Conservation (phyloP, 2,113 vertebrate species). For the Cryptotis parvus region DNA sequence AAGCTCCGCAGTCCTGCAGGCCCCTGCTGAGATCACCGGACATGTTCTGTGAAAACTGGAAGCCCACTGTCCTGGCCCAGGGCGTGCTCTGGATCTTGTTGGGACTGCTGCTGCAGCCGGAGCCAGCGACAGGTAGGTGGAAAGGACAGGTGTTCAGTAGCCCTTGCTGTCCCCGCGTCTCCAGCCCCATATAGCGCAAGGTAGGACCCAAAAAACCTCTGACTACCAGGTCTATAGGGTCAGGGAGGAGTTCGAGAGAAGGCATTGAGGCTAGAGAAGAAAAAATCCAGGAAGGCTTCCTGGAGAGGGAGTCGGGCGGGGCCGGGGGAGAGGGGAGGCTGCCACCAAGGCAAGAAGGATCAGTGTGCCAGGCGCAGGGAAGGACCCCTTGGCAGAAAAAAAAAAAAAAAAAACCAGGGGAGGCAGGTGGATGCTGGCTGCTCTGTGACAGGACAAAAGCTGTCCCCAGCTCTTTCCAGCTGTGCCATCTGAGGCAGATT, state of each 20-base stretch:
- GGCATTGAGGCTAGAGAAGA: neutral
- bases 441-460: too few species aligned
- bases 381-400: neutral
- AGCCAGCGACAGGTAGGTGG: slow-evolving; percentile 71
- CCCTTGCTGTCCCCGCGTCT: neutral
- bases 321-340: too few species aligned
- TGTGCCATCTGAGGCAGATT: neutral
- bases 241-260: neutral
- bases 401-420: neutral
- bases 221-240: neutral
- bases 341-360: neutral
- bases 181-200: neutral
- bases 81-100: slow-evolving; percentile 59
- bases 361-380: neutral
- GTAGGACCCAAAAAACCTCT: neutral
- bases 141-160: neutral
- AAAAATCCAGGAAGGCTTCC: slow-evolving; percentile 31
- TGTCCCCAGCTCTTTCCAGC: neutral
- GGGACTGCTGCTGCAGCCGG: neutral
- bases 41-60: neutral
- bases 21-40: neutral
- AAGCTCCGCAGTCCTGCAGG: neutral
- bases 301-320: neutral
- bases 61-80: neutral
- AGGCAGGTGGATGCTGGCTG: neutral